Percentiles rank a stretch among this genome's conserved stretches.
These are phyloP conservation scores for Spilogale gracilis DNA, from an alignment of 2,113 vertebrate species.

Conservation along the genomic window DNA sequence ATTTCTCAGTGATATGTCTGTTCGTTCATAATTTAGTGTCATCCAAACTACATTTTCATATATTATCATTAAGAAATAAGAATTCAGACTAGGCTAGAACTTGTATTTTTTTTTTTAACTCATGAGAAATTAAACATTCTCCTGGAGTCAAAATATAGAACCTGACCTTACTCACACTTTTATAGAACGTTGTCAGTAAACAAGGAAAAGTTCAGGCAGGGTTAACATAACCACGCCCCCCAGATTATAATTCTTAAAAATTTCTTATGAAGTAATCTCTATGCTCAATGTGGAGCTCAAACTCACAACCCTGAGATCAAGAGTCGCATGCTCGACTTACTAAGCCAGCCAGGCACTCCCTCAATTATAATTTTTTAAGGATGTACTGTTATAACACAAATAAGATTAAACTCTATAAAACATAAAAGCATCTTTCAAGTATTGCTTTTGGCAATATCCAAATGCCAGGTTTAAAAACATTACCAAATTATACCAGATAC, in stretches of 20 bases:
- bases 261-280: neutral
- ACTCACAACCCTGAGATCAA: neutral
- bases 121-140: neutral
- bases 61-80: neutral
- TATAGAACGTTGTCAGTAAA: neutral
- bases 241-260: neutral
- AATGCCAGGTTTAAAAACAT: slow-evolving; percentile 27
- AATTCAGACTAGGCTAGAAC: neutral
- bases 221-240: neutral
- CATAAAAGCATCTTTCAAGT: neutral
- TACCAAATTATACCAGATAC: neutral
- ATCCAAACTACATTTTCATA: neutral
- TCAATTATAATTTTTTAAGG: slow-evolving; percentile 34
- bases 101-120: neutral
- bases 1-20: slow-evolving; percentile 11
- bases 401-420: slow-evolving; percentile 20
- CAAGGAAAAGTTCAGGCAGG: neutral
- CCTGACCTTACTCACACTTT: neutral
- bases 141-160: neutral
- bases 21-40: neutral
- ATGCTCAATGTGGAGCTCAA: neutral
- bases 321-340: neutral
- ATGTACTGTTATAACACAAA: neutral
- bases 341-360: neutral
- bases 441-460: slow-evolving; percentile 1